phyloP scores from a whole-genome alignment of 2,888 invertebrate genomes.

The Leptinotarsa tumamoca region DNA sequence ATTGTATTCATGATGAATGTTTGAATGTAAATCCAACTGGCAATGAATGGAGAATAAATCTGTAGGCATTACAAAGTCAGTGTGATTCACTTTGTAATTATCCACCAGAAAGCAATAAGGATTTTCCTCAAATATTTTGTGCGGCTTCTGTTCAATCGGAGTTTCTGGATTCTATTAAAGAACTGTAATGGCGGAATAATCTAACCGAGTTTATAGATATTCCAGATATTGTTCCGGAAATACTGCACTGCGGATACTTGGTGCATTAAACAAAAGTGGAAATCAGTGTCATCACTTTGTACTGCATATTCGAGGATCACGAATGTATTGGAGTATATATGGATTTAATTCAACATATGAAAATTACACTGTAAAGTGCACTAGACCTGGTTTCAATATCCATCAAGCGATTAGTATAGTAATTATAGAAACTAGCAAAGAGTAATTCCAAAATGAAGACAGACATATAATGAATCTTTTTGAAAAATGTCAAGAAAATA shows the following conservation, averaged over 20 bases:
- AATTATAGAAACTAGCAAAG: no score
- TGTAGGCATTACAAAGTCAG: not conserved
- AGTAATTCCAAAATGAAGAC: no score
- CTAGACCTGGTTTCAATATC: no score
- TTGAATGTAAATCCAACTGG: not conserved
- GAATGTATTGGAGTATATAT: no score
- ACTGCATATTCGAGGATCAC: no score
- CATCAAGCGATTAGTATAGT: no score
- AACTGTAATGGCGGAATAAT: not conserved
- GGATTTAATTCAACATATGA: no score
- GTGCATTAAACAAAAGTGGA: not conserved
- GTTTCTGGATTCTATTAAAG: slow-evolving; percentile 1
- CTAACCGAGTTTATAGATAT: slow-evolving; percentile 2
- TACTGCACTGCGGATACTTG: slow-evolving; percentile 3
- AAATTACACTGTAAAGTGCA: no score
- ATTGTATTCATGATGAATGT: not conserved
- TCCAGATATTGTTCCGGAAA: slow-evolving; percentile 5
- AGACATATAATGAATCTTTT: no score
- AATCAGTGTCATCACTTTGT: not conserved
- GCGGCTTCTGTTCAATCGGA: not conserved
- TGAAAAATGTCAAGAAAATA: no score
- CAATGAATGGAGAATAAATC: not conserved
- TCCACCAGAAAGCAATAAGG: not conserved
- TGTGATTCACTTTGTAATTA: not conserved
- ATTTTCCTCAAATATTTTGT: slow-evolving; percentile 9